Base-by-base conservation (phyloP, 2,797 vertebrate genomes). In the Triplophysa bombifrons region DNA sequence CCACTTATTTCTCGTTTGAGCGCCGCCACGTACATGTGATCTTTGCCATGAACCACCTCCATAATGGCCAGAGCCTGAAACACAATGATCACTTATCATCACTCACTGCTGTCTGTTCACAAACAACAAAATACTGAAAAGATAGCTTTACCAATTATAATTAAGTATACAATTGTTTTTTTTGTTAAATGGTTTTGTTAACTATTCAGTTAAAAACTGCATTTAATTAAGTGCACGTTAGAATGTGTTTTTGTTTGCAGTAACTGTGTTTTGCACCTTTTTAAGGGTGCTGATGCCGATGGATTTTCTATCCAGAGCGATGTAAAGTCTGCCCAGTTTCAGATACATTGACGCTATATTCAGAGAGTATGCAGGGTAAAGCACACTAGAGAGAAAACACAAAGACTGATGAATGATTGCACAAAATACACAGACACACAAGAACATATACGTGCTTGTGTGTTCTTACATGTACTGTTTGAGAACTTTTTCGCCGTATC, bases 341-440 rank as follows among this genome's bases (percentile, higher is more conserved):
- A 99, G 91, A 92, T 96, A 96, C 94, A 99, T 94, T 78, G 98
- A 98, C 44, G 97, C 96, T 85, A 99, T 95, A 0, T 99, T 99
- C 85, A 98, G 84, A 0, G 98, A 99, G 90, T 95, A 95, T 51
- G 93, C 74, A 0, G 97, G 96, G 60, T 99, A 99, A 84, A 98
- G 92, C 84, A 94, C 92, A 66, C 97, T 94, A 86, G 9, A 83
- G 11, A 75, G 63, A 63, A 81, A 16, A 83, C 1, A 5, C 19
- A 68, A 22, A 44, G 20, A 1, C 19, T 30, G 17, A 44, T 34
- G 1, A 48, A 22, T 20, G 14, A 50, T 44, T 2, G 41, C 5
- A 48, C 13, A 4, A 20, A 14, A 19, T 11, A 38, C 41, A 68
- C 20, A 69, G 22, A 65, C 0, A 2, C 56, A 71, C 14, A 30